Percentiles rank a stretch among this genome's conserved stretches.
phyloP scores from a whole-genome alignment of 2,888 invertebrate species.

The Cantharis rufa region DNA sequence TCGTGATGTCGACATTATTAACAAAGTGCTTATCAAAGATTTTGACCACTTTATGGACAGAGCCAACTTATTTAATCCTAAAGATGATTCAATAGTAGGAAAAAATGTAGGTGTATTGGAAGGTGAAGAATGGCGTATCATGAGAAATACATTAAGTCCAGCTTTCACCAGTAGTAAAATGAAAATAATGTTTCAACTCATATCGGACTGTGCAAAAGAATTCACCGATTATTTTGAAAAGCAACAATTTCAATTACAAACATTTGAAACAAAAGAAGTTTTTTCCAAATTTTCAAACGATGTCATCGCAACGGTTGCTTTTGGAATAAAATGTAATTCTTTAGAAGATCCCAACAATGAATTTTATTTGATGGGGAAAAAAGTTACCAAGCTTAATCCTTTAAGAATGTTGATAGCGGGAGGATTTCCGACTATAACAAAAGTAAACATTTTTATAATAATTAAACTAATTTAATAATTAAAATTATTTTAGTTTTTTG shows the following conservation, averaged over 20 bases:
- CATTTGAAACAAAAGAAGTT: conserved; percentile 42
- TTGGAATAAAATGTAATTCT: conserved; percentile 46
- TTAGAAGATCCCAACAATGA: conserved; percentile 42
- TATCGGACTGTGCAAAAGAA: conserved; percentile 47
- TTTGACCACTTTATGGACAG: conserved; percentile 52
- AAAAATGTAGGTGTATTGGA: not conserved
- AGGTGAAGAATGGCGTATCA: conserved; percentile 46
- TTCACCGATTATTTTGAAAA: conserved; percentile 41
- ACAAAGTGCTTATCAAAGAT: conserved; percentile 50
- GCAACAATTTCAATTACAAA: conserved; percentile 18
- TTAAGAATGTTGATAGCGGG: not conserved
- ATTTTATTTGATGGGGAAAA: conserved; percentile 37
- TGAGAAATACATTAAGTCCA: conserved; percentile 59
- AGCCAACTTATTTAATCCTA: conserved; percentile 33
- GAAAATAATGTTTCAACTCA: conserved; percentile 59
- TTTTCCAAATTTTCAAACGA: conserved; percentile 48
- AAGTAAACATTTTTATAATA: not conserved
- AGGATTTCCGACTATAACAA: not conserved
- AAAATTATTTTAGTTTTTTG: not conserved
- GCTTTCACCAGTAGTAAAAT: conserved; percentile 64
- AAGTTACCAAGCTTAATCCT: conserved; percentile 31
- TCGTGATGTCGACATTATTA: conserved; percentile 46
- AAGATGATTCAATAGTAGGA: conserved; percentile 17
- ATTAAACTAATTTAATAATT: not conserved
- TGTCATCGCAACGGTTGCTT: conserved; percentile 48